Conservation (phyloP, 2,113 vertebrate species). For the Gallinago undulata region DNA sequence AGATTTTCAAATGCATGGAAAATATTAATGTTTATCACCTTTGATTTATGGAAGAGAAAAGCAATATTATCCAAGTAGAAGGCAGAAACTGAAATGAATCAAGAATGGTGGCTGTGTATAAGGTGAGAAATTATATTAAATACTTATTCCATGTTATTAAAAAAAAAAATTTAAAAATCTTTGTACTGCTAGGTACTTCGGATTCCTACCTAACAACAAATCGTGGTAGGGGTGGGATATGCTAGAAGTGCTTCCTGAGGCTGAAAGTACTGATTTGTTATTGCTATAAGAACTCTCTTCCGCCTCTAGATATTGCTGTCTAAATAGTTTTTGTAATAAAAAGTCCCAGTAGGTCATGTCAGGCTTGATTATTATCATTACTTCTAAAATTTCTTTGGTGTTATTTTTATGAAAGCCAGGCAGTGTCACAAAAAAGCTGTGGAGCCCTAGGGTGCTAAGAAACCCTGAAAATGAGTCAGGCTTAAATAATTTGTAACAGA, state of each 20-base stretch:
- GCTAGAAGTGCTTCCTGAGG: not conserved
- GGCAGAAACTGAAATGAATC: not conserved
- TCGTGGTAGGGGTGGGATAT: not conserved
- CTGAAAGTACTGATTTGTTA: not conserved
- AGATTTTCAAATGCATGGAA: not conserved
- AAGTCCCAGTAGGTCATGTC: not conserved
- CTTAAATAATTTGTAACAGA: conserved; percentile 19
- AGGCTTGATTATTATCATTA: conserved; percentile 22
- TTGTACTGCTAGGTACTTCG: not conserved
- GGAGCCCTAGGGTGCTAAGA: not conserved
- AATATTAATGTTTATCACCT: not conserved
- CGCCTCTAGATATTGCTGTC: not conserved
- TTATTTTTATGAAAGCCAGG: not conserved
- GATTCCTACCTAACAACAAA: not conserved
- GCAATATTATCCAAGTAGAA: not conserved
- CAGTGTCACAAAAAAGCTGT: not conserved
- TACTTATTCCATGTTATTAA: not conserved
- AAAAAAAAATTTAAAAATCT: not conserved
- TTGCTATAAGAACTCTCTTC: not conserved
- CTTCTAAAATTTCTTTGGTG: not conserved
- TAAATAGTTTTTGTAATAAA: not conserved
- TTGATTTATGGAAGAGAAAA: not conserved
- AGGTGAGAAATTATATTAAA: not conserved
- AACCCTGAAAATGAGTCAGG: conserved; percentile 31
- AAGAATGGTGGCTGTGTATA: not conserved